These are phyloP conservation scores for Dendrophyllia cribrosa DNA, from an alignment of 64 coral and sea anemone genomes.

Conservation along the genomic window DNA sequence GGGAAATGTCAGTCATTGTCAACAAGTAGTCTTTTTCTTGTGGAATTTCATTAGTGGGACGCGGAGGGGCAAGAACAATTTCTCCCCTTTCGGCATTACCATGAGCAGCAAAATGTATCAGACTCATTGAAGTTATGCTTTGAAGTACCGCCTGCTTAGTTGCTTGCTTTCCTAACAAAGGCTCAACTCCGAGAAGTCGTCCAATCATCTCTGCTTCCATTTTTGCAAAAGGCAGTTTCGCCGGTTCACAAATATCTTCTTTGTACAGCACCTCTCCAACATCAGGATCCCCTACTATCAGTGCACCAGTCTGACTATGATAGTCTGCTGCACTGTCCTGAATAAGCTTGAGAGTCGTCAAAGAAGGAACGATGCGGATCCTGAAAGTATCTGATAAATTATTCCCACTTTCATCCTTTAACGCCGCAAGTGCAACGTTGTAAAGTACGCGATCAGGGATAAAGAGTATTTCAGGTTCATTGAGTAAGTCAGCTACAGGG, in stretches of 20 bases:
- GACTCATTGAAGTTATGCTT: background rate
- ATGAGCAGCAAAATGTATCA: constrained; percentile 40
- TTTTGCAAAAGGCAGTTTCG: background rate
- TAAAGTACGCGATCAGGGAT: background rate
- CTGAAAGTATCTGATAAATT: background rate
- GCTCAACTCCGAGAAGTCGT: background rate
- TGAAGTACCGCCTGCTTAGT: constrained; percentile 7
- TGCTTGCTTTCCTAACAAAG: constrained; percentile 1
- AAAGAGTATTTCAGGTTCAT: background rate
- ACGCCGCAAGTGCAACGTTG: too few relatives aligned
- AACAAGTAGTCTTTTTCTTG: constrained; percentile 43
- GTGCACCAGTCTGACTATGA: constrained; percentile 2
- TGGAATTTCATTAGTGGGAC: background rate
- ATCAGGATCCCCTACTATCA: constrained; percentile 7
- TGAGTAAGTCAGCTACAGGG: background rate
- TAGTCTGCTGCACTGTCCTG: constrained; percentile 8
- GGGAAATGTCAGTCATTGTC: constrained; percentile 26
- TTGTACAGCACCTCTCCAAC: background rate
- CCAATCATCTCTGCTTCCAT: background rate
- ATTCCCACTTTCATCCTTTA: background rate
- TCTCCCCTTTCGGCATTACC: constrained; percentile 11
- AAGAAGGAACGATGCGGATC: constrained; percentile 7
- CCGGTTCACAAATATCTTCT: background rate
- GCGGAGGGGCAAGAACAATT: constrained; percentile 14
- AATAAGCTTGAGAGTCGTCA: constrained; percentile 11